phyloP scores from a whole-genome alignment of 2,797 vertebrate genomes.

The Anas flavirostris region DNA sequence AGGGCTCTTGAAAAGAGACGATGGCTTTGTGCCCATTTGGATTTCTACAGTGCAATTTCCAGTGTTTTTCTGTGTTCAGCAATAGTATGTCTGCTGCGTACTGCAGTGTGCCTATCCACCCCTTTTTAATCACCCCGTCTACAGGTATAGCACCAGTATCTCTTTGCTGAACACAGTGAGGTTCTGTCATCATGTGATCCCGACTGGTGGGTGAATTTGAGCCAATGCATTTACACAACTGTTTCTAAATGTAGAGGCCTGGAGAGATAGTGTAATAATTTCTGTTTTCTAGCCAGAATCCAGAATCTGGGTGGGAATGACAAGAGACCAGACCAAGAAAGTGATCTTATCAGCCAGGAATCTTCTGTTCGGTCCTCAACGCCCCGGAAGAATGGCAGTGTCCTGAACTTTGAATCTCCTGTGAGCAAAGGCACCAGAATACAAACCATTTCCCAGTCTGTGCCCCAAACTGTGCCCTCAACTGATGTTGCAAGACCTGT shows the following conservation, averaged over 20 bases:
- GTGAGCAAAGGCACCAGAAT: conserved; percentile 80
- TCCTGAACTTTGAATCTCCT: conserved; percentile 83
- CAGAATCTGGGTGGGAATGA: conserved; percentile 83
- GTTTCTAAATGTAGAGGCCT: not conserved
- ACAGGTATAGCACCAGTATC: not conserved
- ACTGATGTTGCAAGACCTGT: conserved; percentile 69
- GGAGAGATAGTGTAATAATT: not conserved
- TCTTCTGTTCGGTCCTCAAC: conserved; percentile 81
- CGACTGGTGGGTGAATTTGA: not conserved
- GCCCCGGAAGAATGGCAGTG: conserved; percentile 82
- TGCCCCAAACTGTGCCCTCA: conserved; percentile 76
- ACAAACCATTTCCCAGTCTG: conserved; percentile 84
- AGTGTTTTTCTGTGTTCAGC: not conserved
- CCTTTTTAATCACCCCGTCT: not conserved
- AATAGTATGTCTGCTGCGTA: rapidly evolving
- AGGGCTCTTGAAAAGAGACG: not conserved
- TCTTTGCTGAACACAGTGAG: not conserved
- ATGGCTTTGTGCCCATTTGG: not conserved
- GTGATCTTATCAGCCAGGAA: conserved; percentile 82
- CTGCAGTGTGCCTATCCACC: rapidly evolving
- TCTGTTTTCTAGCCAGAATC: conserved; percentile 81
- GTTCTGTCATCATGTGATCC: not conserved
- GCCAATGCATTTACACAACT: not conserved
- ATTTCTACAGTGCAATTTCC: not conserved
- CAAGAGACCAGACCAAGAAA: conserved; percentile 82